phyloP scores from a whole-genome alignment of 2,888 invertebrate genomes.

The Fragum fragum region DNA sequence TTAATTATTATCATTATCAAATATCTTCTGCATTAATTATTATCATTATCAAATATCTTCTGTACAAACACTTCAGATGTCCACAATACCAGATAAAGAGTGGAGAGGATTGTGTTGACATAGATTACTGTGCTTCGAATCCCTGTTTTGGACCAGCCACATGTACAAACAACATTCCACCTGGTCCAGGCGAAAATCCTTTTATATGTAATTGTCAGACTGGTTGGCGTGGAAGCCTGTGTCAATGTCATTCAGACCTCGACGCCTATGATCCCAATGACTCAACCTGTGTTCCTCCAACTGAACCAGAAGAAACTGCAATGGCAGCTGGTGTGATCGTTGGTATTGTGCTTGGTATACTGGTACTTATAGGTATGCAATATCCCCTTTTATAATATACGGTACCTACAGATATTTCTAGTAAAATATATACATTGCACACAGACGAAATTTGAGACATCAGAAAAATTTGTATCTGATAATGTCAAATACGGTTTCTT shows the following conservation, averaged over 20 bases:
- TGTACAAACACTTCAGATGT: constrained; percentile 53
- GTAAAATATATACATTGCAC: no score
- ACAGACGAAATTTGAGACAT: no score
- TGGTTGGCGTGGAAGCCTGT: constrained; percentile 87
- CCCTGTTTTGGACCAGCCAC: constrained; percentile 88
- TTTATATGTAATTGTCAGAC: constrained; percentile 41
- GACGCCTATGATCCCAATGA: constrained; percentile 89
- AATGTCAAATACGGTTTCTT: no score
- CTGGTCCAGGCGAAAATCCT: constrained; percentile 29
- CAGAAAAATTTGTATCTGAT: no score
- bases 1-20: no score
- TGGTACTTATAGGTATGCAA: constrained; percentile 96
- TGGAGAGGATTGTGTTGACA: constrained; percentile 49
- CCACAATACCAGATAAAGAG: constrained; percentile 37
- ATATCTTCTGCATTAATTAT: no score
- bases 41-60: no score
- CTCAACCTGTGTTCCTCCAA: constrained; percentile 13
- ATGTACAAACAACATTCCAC: constrained; percentile 66
- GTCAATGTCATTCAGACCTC: constrained; percentile 98
- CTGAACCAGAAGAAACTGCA: constrained; percentile 60
- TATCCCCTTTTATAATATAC: no score
- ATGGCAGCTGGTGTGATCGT: constrained; percentile 91
- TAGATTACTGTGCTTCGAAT: constrained; percentile 76
- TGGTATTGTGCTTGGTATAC: constrained; percentile 98
- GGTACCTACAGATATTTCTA: no score